phyloP scores from a whole-genome alignment of 2,797 vertebrate genomes.

The Prionace glauca region DNA sequence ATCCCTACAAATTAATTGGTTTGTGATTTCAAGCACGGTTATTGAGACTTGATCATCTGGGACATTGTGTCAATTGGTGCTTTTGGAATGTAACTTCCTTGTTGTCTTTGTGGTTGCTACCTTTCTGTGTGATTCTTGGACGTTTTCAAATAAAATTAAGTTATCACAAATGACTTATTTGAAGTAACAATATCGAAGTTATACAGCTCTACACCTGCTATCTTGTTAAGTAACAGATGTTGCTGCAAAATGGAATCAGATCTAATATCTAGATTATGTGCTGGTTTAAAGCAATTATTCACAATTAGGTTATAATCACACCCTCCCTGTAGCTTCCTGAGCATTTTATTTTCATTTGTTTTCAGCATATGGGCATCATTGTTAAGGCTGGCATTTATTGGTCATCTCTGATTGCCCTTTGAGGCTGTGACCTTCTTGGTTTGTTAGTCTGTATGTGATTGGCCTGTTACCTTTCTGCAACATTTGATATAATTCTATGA shows the following conservation, averaged over 20 bases:
- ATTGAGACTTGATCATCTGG: neutral
- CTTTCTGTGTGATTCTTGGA: neutral
- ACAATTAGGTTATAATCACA: neutral
- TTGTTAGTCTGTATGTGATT: neutral
- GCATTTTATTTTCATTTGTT: neutral
- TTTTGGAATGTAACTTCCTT: neutral
- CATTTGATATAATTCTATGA: neutral
- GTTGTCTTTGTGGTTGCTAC: neutral
- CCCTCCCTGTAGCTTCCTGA: neutral
- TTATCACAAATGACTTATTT: neutral
- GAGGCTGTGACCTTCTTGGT: neutral
- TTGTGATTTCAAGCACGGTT: neutral
- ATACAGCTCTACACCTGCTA: neutral
- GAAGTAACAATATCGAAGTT: neutral
- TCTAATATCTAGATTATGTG: neutral
- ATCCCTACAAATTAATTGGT: neutral
- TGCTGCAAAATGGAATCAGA: constrained; percentile 2
- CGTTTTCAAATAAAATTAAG: neutral
- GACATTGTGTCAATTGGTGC: neutral
- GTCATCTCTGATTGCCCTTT: neutral
- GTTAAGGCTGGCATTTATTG: neutral
- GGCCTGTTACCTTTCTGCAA: neutral
- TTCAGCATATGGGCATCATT: neutral
- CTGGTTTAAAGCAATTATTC: neutral
- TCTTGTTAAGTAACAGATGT: constrained; percentile 22